Evolutionary conservation across 2,113 vertebrate species (phyloP), one percentile per base, ranked within the genome.

Genomic region (Salvelinus sp.): DNA sequence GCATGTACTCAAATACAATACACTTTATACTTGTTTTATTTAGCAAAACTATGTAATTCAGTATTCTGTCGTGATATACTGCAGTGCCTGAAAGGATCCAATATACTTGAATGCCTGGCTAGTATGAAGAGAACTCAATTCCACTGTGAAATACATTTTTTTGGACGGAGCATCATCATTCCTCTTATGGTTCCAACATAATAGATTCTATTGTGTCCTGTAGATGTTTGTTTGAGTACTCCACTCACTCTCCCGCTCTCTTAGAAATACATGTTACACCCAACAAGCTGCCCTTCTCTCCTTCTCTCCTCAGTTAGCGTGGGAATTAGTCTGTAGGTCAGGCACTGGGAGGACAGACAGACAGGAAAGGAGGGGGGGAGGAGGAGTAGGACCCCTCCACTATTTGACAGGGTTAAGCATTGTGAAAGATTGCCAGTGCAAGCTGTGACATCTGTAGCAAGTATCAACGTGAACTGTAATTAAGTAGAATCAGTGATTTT

Each of bases 211-310:
- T 92, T 93, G 88, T 94, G 87, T 87, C 89, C 86, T 88, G 86
- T 90, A 93, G 90, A 92, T 94, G 92, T 94, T 93, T 93, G 94
- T 93, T 87, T 88, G 93, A 93, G 93, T 92, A 92, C 89, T 93
- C 90, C 84, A 89, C 92, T 91, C 82, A 88, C 92, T 91, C 75
- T 54, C 50, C 12, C 50, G 70, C 80, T 30, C 76, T 83, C 82
- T 89, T 85, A 90, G 92, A 91, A 75, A 78, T 80, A 86, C 86
- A 86, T 54, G 50, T 92, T 90, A 85, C 83, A 92, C 91, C 91
- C 92, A 94, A 92, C 88, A 88, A 90, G 33, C 48, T 28, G 20
- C 25, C 72, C 27, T 18, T 27, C 30, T 74, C 13, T 20, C 44
- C 68, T 30, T 7, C 44, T 28, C 33, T 27, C 38, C 38, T 44